Evolutionary conservation across 2,797 vertebrate genomes (phyloP).

Genomic region (Pyrocephalus nanus): DNA sequence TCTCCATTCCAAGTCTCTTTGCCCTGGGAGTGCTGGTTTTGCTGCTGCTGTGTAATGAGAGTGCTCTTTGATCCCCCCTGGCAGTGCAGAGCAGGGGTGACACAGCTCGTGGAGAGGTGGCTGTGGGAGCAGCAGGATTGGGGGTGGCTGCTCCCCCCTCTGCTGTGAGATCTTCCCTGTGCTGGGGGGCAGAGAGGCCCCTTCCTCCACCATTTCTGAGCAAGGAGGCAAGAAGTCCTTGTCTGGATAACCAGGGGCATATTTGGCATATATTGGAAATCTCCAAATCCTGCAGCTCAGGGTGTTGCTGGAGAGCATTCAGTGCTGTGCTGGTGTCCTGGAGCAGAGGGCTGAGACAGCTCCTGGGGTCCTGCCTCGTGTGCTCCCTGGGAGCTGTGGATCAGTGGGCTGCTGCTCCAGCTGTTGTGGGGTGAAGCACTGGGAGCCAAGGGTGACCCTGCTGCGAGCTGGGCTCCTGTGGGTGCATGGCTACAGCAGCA

Average conservation of each 20-base stretch:
- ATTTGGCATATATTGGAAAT: rapidly evolving
- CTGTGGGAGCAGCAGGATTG: neutral
- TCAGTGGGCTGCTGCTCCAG: neutral
- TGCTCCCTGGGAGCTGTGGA: neutral
- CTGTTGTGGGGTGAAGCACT: neutral
- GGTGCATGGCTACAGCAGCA: rapidly evolving
- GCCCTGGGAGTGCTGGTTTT: neutral
- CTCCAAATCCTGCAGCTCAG: neutral
- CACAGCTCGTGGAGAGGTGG: neutral
- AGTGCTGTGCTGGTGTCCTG: neutral
- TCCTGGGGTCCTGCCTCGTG: neutral
- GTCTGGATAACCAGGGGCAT: neutral
- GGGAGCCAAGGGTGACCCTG: rapidly evolving
- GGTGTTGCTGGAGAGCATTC: neutral
- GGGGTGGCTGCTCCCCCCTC: neutral
- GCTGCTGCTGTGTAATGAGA: neutral
- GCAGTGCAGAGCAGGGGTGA: neutral
- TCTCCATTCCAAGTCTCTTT: neutral
- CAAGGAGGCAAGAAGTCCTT: rapidly evolving
- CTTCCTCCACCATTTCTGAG: neutral
- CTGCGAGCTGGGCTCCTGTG: rapidly evolving
- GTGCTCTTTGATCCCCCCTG: constrained; percentile 1
- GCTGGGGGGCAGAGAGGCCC: neutral
- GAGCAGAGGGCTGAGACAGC: neutral
- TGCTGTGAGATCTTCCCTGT: neutral